Evolutionary conservation across 2,113 vertebrate species (phyloP), one percentile per base, ranked within the genome.

Genomic region (Paralichthys olivaceus): DNA sequence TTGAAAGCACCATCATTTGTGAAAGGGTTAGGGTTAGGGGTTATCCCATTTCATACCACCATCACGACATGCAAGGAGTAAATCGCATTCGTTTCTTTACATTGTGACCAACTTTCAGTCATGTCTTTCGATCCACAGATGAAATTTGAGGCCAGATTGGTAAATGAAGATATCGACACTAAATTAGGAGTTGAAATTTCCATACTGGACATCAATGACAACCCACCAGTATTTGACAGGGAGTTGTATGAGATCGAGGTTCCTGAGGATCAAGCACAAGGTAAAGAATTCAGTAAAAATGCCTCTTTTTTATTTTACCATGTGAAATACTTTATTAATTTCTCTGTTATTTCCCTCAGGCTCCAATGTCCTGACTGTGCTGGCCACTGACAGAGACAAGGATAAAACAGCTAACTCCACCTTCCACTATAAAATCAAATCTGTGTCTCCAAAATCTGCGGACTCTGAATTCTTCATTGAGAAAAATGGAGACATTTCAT

Each of bases 141-240:
- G 7, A 65, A 1, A 57, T 91, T 91, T 83, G 72, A 84, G 55
- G 84, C 83, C 29, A 87, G 13, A 67, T n/a, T n/a, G n/a, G n/a
- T n/a, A n/a, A 88, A 83, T 4, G 20, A 14, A 1, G 77, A 89
- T 5, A 1, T 80, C 5, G 88, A 91, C 63, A 92, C 79, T 19
- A 72, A 45, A 56, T 87, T 93, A 55, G 87, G 88, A 13, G 29
- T 94, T 64, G 81, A 90, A 54, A 75, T 94, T 66, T 25, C 26
- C 49, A 89, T 94, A 54, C n/a, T 53, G 26, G 93, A 94, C 85
- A 92, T 94, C 61, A 94, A 94, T 9, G 93, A 94, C 84, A 93
- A 93, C 80, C 85, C 92, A 17, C 93, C 93, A 0, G 28, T 15
- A 12, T 94, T 93, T 75, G 56, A 28, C 60, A 79, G 0, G 0